These are phyloP conservation scores for Xiphophorus maculatus DNA, from an alignment of 2,113 vertebrate genomes.

Conservation along the genomic window DNA sequence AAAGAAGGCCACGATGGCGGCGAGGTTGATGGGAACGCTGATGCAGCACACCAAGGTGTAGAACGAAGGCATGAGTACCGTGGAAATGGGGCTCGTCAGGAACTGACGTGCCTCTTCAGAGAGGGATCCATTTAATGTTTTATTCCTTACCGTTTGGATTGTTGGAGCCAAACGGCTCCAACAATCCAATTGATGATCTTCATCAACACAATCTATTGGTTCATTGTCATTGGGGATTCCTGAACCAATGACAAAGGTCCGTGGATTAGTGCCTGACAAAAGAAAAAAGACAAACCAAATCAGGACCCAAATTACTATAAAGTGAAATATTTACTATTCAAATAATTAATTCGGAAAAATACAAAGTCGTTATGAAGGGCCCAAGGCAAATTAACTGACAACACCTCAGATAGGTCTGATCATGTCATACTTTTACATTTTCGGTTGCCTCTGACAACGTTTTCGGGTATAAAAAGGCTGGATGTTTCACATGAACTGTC, in stretches of 20 bases:
- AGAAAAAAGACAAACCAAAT: not conserved
- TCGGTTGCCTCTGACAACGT: too few relatives aligned
- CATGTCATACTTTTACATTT: too few relatives aligned
- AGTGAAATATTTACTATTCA: not conserved
- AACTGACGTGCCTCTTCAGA: constrained; percentile 76
- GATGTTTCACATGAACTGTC: too few relatives aligned
- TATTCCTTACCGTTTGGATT: not conserved
- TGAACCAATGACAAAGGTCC: constrained; percentile 13
- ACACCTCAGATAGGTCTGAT: too few relatives aligned
- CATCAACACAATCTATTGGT: not conserved
- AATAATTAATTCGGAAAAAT: too few relatives aligned
- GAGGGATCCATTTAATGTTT: fast-evolving
- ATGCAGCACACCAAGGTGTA: constrained; percentile 84
- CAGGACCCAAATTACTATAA: not conserved
- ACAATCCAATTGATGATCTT: not conserved
- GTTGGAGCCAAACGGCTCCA: too few relatives aligned
- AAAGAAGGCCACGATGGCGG: constrained; percentile 83
- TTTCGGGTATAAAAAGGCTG: too few relatives aligned
- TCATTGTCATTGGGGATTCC: constrained; percentile 13
- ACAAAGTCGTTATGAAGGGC: too few relatives aligned
- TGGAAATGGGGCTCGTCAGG: constrained; percentile 83
- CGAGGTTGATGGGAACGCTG: constrained; percentile 87
- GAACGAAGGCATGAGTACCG: constrained; percentile 85
- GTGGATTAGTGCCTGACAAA: constrained; percentile 8
- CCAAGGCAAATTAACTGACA: too few relatives aligned